phyloP scores from a whole-genome alignment of 37 sponge, comb jelly and placozoan genomes.

The Beroe ovata region DNA sequence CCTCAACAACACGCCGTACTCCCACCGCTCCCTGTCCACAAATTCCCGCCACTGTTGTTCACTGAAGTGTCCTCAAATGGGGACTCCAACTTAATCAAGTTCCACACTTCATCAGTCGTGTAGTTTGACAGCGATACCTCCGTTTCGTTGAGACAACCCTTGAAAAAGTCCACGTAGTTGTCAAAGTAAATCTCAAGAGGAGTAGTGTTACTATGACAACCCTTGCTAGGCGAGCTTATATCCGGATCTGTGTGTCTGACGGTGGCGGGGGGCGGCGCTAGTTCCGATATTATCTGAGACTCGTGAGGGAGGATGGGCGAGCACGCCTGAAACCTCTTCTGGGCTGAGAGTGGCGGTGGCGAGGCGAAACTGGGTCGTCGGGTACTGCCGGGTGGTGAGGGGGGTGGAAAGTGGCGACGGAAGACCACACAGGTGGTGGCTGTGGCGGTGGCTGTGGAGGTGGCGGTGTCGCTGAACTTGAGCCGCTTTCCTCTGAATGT shows the following conservation, averaged over 20 bases:
- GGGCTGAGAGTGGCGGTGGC: neutral
- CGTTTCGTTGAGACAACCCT: constrained; percentile 2
- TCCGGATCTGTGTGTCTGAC: neutral
- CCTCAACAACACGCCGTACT: too few species aligned
- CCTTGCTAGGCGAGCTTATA: neutral
- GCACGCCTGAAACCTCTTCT: constrained; percentile 30
- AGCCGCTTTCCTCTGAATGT: neutral
- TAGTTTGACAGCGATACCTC: constrained; percentile 6
- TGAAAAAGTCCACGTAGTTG: constrained; percentile 57
- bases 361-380: neutral
- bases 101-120: constrained; percentile 61
- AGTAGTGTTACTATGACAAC: neutral
- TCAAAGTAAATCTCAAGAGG: constrained; percentile 19
- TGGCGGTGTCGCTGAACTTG: neutral
- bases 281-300: constrained; percentile 11
- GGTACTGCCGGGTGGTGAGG: neutral
- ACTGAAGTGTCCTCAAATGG: neutral
- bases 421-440: neutral
- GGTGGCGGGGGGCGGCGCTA: neutral
- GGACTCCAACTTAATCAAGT: constrained; percentile 38
- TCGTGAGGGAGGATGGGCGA: constrained; percentile 63
- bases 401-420: neutral
- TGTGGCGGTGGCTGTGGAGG: neutral
- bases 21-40: neutral
- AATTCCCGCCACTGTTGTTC: neutral